phyloP scores from a whole-genome alignment of 1,140 invertebrate genomes.

The Acromyrmex echinatior region DNA sequence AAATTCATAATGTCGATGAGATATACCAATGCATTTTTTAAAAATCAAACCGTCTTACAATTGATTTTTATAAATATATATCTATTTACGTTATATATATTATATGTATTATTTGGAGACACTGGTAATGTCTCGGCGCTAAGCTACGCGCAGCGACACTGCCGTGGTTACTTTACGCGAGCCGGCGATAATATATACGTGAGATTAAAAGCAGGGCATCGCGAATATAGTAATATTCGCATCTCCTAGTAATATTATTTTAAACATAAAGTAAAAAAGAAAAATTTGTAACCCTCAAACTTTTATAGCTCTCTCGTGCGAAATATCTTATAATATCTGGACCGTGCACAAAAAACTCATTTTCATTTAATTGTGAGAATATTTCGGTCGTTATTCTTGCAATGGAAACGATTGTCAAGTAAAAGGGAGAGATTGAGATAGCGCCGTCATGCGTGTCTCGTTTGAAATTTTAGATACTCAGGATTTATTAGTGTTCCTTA shows the following conservation, averaged over 20 bases:
- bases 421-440: not conserved
- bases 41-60: not conserved
- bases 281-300: slow-evolving; percentile 9
- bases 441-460: no score
- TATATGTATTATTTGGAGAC: not conserved
- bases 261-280: slow-evolving; percentile 21
- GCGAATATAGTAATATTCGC: slow-evolving; percentile 4
- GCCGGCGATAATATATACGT: not conserved
- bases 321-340: slow-evolving; percentile 32
- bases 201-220: not conserved
- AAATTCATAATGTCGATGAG: not conserved
- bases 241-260: slow-evolving; percentile 25
- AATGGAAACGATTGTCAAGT: slow-evolving; percentile 1
- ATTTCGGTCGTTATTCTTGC: slow-evolving; percentile 17
- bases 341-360: slow-evolving; percentile 3
- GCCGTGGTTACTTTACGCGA: no score
- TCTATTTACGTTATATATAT: slow-evolving; percentile 31
- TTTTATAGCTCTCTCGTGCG: not conserved
- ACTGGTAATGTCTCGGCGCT: no score
- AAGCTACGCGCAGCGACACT: no score
- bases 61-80: not conserved
- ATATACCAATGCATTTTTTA: not conserved
- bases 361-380: slow-evolving; percentile 3
- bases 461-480: slow-evolving; percentile 70
- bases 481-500: slow-evolving; percentile 76